Evolutionary conservation across 2,797 vertebrate genomes (phyloP), one percentile per base, ranked within the genome.

Genomic region (Xenops minutus): DNA sequence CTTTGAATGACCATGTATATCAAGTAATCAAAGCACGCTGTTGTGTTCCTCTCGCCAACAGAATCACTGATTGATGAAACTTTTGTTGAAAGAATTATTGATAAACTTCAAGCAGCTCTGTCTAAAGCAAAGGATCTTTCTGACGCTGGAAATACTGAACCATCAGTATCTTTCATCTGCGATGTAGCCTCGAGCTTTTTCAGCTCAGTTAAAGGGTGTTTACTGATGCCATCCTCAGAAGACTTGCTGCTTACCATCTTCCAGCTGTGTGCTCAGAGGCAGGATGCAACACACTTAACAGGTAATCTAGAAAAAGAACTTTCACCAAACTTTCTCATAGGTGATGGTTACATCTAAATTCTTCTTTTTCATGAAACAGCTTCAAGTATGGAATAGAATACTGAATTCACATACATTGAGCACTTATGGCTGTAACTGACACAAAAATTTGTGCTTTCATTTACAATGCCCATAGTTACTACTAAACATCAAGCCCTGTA

Each of bases 161-260:
- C 98, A 0, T 98, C 99, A 30, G 96, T 99, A 78, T 99, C 99
- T 95, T 99, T 99, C 94, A 99, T 99, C 97, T 99, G 99, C 1
- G 99, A 99, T 22, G 98, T 99, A 93, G 98, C 98, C 43, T 99
- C 98, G 37, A 98, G 98, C 37, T 99, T 99, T 97, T 99, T 99
- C 98, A 99, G 98, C 34, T 99, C 99, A 6, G 98, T 99, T 3
- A 98, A 98, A 95, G 98, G 98, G 92, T 99, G 98, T 90, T 98
- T 99, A 54, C 97, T 99, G 32, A 98, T 99, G 64, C 97, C 98
- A 12, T 99, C 99, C 11, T 98, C 99, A 14, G 99, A 99, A 96
- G 99, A 99, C 37, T 98, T 99, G 54, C 95, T 99, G 74, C 97
- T 99, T 92, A 99, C 99, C 2, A 97, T 99, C 81, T 99, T 99